A percentile compares a stretch with the other conserved stretches of the same genome.
phyloP scores from a whole-genome alignment of 2,888 invertebrate genomes.

The Hypselothyrea guttata region DNA sequence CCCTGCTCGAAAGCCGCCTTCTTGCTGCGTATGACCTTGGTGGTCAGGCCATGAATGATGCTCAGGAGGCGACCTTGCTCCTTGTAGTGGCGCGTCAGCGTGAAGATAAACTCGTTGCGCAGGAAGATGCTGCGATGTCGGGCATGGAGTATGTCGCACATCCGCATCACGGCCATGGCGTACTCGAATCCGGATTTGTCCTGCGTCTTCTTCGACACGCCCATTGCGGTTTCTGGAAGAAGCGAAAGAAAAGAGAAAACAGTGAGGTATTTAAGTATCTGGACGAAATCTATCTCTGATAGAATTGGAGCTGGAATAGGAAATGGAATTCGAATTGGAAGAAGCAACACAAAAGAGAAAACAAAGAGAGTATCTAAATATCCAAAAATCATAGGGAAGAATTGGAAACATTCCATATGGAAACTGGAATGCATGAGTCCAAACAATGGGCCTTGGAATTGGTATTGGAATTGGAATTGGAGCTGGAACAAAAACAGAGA shows the following conservation, averaged over 20 bases:
- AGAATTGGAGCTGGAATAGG: no score
- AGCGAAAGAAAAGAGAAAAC: background rate
- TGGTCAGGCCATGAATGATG: constrained; percentile 91
- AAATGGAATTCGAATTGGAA: no score
- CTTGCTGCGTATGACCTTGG: constrained; percentile 89
- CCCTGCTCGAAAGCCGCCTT: constrained; percentile 88
- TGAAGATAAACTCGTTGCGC: constrained; percentile 90
- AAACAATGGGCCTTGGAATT: no score
- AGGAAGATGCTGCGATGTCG: constrained; percentile 92
- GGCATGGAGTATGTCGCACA: constrained; percentile 92
- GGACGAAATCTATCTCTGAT: no score
- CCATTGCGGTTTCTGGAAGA: constrained; percentile 91
- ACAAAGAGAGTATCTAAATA: no score
- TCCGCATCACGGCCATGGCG: constrained; percentile 94
- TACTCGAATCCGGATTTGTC: constrained; percentile 92
- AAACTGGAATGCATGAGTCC: no score
- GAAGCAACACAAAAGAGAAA: no score
- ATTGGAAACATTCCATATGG: no score
- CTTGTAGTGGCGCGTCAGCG: constrained; percentile 88
- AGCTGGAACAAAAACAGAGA: no score
- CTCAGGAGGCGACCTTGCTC: constrained; percentile 88
- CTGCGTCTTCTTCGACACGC: constrained; percentile 91
- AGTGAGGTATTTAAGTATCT: no score
- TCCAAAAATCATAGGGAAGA: no score
- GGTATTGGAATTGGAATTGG: no score